Percentiles rank a stretch among this genome's conserved stretches.
Conservation (phyloP, 2,797 vertebrate genomes). For the Cottoperca gobio region DNA sequence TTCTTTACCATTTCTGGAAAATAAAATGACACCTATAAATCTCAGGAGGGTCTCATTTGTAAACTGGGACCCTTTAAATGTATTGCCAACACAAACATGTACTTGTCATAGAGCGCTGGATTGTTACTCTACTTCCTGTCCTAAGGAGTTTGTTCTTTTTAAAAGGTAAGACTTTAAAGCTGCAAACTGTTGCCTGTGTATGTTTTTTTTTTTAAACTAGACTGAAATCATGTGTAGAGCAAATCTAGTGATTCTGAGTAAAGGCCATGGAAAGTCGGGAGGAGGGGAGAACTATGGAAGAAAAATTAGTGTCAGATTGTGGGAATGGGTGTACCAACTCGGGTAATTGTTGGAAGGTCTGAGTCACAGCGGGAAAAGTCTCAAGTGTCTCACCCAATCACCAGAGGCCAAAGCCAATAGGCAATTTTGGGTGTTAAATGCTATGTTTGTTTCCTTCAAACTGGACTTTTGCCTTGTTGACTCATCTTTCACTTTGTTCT, state of each 20-base stretch:
- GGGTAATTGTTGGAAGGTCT: slow-evolving; percentile 67
- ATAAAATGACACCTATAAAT: slow-evolving; percentile 48
- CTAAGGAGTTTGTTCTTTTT: slow-evolving; percentile 1
- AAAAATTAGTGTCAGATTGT: slow-evolving; percentile 64
- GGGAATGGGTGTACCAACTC: slow-evolving; percentile 54
- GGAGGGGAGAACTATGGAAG: slow-evolving; percentile 20
- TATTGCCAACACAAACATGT: slow-evolving; percentile 38
- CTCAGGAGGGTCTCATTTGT: slow-evolving; percentile 36
- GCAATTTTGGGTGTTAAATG: slow-evolving; percentile 9
- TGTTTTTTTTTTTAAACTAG: slow-evolving; percentile 41
- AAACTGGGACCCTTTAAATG: slow-evolving; percentile 20
- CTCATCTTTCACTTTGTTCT: slow-evolving; percentile 7
- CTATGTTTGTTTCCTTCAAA: slow-evolving; percentile 38
- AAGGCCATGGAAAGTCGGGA: slow-evolving; percentile 26
- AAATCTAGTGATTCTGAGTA: slow-evolving; percentile 22
- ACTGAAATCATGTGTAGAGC: slow-evolving; percentile 54
- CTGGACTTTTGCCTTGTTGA: background rate
- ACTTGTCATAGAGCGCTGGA: slow-evolving; percentile 41
- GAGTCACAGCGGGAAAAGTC: slow-evolving; percentile 67
- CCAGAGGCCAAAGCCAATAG: background rate
- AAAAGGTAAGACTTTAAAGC: slow-evolving; percentile 27
- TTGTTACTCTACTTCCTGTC: slow-evolving; percentile 50
- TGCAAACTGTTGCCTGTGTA: slow-evolving; percentile 30
- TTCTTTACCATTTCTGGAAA: slow-evolving; percentile 48
- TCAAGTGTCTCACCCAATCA: slow-evolving; percentile 43